Base-by-base conservation (phyloP, 1,140 invertebrate species). In the Phymastichus coffea region DNA sequence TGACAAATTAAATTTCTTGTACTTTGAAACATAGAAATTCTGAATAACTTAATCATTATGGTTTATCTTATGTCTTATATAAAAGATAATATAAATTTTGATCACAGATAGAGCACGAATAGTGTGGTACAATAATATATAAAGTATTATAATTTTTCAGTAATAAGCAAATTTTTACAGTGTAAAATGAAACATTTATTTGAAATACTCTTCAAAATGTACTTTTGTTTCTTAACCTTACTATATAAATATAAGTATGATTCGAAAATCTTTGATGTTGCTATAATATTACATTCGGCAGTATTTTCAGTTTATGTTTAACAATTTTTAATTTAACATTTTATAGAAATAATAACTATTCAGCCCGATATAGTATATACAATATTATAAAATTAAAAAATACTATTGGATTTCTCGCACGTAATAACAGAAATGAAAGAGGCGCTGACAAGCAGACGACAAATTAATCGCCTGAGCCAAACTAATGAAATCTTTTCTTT, bases 1-100 rank as follows among this genome's bases (percentile, higher is more conserved):
- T 40, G n/a, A 26, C 10, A 37, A 37, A 37, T 19, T 9, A 10
- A 25, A 20, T 41, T 20, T 7, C 51, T 61, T 28, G 15, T 23
- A 25, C 3, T 22, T 8, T 20, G 8, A 2, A 56, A 10, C 8
- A 48, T 12, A 15, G 30, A 35, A 49, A 25, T 43, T 56, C 38
- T 61, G 28, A n/a, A 14, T 8, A 43, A 25, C 4, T 44, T 55
- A 26, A 49, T 49, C 52, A 56, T 61, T 56, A 26, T 56, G 6
- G 15, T 40, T 12, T 4, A 12, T 17, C 17, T 6, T 40, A 17
- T 40, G 10, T 40, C n/a, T 40, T 12, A 40, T 8, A 40, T 40
- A 40, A 40, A 40, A 47, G 6, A 4, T 28, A 12, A 47, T 12
- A 12, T 33, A 6, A 33, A 33, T 6, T 33, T 7, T 33, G 6